Conservation (phyloP, 2,797 vertebrate species). For the Halcyon leucocephala region DNA sequence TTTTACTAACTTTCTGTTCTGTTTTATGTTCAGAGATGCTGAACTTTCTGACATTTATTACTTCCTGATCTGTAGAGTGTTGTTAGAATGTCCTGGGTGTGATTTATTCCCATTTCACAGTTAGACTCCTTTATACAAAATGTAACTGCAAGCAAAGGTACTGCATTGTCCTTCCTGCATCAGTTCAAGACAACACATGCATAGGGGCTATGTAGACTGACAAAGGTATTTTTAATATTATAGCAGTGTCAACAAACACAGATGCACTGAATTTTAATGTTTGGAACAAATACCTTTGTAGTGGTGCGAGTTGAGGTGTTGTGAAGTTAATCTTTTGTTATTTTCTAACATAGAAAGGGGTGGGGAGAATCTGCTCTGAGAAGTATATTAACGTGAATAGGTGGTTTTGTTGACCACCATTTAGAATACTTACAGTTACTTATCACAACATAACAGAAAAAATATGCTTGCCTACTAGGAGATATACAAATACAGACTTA, state of each 20-base stretch:
- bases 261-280: not conserved
- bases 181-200: not conserved
- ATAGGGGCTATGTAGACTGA: not conserved
- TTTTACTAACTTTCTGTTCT: not conserved
- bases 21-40: not conserved
- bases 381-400: not conserved
- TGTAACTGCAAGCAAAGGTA: not conserved
- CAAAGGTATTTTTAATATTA: not conserved
- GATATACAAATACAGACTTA: not conserved
- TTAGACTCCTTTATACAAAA: not conserved
- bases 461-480: not conserved
- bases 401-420: not conserved
- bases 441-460: not conserved
- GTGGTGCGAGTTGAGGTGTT: not conserved
- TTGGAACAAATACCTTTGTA: not conserved
- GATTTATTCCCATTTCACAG: not conserved
- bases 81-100: not conserved
- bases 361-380: not conserved
- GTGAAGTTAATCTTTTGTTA: not conserved
- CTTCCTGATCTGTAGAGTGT: not conserved
- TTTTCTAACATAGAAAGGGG: not conserved
- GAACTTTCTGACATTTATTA: not conserved
- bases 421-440: not conserved
- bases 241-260: not conserved
- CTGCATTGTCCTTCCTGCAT: not conserved